Evolutionary conservation across 2,113 vertebrate genomes (phyloP).

Genomic region (Anhinga rufa): DNA sequence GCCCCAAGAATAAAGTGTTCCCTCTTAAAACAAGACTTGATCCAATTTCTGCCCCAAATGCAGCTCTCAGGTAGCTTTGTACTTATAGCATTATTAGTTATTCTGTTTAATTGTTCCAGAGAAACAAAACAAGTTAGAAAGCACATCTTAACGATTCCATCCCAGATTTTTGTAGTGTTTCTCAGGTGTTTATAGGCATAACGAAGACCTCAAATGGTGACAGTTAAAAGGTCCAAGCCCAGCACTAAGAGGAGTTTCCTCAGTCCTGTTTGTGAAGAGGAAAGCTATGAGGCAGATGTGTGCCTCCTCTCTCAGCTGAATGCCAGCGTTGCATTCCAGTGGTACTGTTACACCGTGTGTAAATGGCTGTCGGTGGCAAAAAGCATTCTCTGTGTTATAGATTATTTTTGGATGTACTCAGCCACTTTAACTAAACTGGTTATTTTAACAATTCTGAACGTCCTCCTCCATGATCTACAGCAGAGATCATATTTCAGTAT

Average conservation of each 20-base stretch:
- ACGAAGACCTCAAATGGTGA: not conserved
- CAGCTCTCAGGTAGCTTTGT: not conserved
- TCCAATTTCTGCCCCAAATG: not conserved
- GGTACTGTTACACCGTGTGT: not conserved
- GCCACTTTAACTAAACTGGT: not conserved
- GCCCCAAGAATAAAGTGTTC: not conserved
- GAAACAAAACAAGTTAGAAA: not conserved
- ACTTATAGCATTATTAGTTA: not conserved
- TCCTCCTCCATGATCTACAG: not conserved
- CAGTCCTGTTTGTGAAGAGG: not conserved
- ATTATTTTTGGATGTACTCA: not conserved
- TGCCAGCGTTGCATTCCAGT: not conserved
- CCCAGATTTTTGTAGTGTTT: not conserved
- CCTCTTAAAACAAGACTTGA: not conserved
- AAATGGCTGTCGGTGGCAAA: not conserved
- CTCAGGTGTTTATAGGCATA: not conserved
- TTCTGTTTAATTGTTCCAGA: not conserved
- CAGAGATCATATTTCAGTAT: not conserved
- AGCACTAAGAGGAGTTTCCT: not conserved
- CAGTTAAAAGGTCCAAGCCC: not conserved
- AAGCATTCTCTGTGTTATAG: not conserved
- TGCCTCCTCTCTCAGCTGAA: not conserved
- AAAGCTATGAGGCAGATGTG: not conserved
- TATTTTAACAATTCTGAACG: not conserved
- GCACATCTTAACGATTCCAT: not conserved